Evolutionary conservation across 2,113 vertebrate species (phyloP).

Genomic region (Actenoides lindsayi): DNA sequence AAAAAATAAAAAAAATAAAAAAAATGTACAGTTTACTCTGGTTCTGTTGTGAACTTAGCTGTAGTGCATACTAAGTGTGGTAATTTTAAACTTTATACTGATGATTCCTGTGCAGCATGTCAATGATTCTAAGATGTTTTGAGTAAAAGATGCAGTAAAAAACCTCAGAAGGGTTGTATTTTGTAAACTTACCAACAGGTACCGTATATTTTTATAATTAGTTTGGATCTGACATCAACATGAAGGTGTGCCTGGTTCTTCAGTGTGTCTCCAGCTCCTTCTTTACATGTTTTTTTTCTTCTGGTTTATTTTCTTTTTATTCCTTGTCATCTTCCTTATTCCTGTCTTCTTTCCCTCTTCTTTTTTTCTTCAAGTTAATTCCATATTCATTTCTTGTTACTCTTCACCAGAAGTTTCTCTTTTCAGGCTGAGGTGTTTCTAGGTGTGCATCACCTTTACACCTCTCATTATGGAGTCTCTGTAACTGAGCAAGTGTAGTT

Average conservation of each 20-base stretch:
- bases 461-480: neutral
- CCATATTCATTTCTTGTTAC: neutral
- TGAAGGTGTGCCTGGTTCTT: conserved; percentile 5
- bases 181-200: neutral
- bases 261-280: neutral
- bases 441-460: too few relatives aligned
- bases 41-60: neutral
- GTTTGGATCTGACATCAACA: conserved; percentile 1
- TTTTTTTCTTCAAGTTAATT: neutral
- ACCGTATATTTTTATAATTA: neutral
- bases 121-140: neutral
- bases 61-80: neutral
- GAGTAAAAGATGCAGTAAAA: neutral
- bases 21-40: neutral
- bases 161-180: neutral
- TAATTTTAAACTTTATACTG: neutral
- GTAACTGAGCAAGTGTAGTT: neutral
- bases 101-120: neutral
- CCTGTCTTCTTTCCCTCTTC: neutral
- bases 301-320: neutral
- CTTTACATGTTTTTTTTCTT: neutral
- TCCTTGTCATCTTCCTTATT: neutral
- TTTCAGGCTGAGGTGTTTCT: neutral
- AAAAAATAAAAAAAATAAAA: neutral
- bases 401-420: neutral